Evolutionary conservation across 2,113 vertebrate genomes (phyloP), one percentile per base, ranked within the genome.

Genomic region (Corydoras sp.): DNA sequence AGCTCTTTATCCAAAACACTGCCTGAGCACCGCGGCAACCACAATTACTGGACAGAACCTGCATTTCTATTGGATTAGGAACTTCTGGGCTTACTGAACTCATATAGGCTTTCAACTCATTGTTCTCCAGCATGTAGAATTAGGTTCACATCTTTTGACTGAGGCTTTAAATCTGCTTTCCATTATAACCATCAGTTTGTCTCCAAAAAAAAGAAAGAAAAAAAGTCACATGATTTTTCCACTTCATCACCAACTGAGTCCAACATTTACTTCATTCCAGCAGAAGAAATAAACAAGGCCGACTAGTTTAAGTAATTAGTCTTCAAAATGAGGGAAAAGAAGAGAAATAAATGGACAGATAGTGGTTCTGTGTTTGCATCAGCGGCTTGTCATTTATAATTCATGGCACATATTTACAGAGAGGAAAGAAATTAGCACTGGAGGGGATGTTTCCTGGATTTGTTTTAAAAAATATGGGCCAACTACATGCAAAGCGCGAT

Each of bases 401-500:
- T 66, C 64, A 73, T 67, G 61, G 49, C 71, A 73, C 64, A 61
- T 30, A 67, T 60, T 67, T 14, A 59, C 12, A 61, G 56, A 50
- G 53, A 70, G 54, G 9, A n/a, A 24, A 51, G 60, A 55, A 73
- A 50, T 50, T 73, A 51, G 11, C 58, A 62, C 50, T 65, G 54
- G 59, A 77, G 50, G 54, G 24, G 58, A 73, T 74, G 18, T 69
- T 73, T 77, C 53, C 49, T 62, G 67, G 18, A 70, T 67, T 70
- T 32, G 54, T 11, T 30, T 31, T 32, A 70, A 14, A 66, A 54
- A 58, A 69, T 55, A 62, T 61, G 54, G 58, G 48, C 58, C 65
- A 31, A 0, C 14, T 15, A 65, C 35, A 77, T 49, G 65, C 24
- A 51, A 63, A 74, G 35, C 35, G 14, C 18, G 54, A 43, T 24